Evolutionary conservation across 2,113 vertebrate species (phyloP).

Genomic region (Pterophyllum scalare): DNA sequence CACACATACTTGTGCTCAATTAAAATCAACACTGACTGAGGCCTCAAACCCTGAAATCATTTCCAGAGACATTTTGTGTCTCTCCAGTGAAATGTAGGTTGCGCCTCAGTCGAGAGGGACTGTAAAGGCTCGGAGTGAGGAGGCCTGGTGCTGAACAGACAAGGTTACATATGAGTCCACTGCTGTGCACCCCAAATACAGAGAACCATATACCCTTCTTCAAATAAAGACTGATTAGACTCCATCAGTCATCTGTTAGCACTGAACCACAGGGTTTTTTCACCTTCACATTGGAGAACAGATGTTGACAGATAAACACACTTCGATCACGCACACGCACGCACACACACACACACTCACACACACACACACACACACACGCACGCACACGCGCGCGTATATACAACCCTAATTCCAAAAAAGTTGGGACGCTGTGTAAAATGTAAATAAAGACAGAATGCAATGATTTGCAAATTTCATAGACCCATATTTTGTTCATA

Average conservation of each 20-base stretch:
- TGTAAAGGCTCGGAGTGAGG: constrained; percentile 7
- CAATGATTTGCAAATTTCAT: neutral
- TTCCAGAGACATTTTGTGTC: constrained; percentile 46
- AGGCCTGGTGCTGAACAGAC: constrained; percentile 38
- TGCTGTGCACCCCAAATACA: constrained; percentile 36
- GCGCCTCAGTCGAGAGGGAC: constrained; percentile 4
- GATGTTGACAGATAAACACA: constrained; percentile 12
- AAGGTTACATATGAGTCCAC: constrained; percentile 32
- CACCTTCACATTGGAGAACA: constrained; percentile 44
- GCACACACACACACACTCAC: neutral
- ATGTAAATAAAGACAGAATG: neutral
- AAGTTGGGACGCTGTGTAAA: neutral
- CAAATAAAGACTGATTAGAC: constrained; percentile 66
- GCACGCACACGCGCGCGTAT: neutral
- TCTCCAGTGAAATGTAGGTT: constrained; percentile 38
- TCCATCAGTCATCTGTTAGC: constrained; percentile 53
- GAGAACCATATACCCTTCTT: constrained; percentile 23
- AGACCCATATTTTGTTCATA: neutral
- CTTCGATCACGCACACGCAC: neutral
- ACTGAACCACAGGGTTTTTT: constrained; percentile 33
- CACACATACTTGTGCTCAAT: constrained; percentile 51
- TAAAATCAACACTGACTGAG: constrained; percentile 60
- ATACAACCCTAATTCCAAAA: neutral
- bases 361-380: neutral
- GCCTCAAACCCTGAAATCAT: constrained; percentile 52